These are phyloP conservation scores for Drosophila truncata DNA, from an alignment of 1,140 invertebrate species.

Conservation along the genomic window DNA sequence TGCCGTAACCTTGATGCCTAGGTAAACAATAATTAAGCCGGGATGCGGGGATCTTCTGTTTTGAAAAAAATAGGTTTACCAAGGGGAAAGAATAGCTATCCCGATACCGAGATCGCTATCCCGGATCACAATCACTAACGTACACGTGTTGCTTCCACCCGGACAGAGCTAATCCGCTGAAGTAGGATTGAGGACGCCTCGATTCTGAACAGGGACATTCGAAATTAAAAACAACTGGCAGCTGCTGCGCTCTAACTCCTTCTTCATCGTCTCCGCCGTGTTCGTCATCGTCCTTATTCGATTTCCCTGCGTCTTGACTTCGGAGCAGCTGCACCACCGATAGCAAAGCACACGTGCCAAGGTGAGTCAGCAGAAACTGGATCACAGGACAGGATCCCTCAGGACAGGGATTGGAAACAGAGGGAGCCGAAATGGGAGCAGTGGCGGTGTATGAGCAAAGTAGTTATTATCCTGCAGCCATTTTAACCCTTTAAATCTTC, in stretches of 20 bases:
- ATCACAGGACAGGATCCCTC: conserved; percentile 21
- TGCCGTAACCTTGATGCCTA: conserved; percentile 74
- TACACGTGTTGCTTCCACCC: conserved; percentile 72
- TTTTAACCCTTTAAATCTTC: conserved; percentile 35
- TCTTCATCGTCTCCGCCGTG: conserved; percentile 1
- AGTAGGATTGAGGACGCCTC: conserved; percentile 31
- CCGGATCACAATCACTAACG: conserved; percentile 37
- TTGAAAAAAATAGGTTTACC: conserved; percentile 2
- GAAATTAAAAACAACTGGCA: conserved; percentile 49
- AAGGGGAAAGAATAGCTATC: conserved; percentile 11
- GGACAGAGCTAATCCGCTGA: conserved; percentile 53
- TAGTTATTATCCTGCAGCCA: conserved; percentile 62
- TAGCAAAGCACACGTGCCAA: conserved; percentile 65
- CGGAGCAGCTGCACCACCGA: conserved; percentile 27
- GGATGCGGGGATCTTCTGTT: conserved; percentile 19
- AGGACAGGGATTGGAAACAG: conserved; percentile 26
- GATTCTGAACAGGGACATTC: conserved; percentile 32
- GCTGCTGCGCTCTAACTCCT: conserved; percentile 30
- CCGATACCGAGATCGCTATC: conserved; percentile 7
- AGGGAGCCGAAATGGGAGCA: conserved; percentile 27
- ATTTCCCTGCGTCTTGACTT: conserved; percentile 39
- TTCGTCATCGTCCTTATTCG: conserved; percentile 20
- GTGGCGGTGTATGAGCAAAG: conserved; percentile 18
- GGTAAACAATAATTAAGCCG: conserved; percentile 78
- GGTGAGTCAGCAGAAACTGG: conserved; percentile 59